A percentile compares a stretch with the other conserved stretches of the same genome.
Evolutionary conservation across 1,140 invertebrate genomes (phyloP).

Genomic region (Aphelenchoides fujianensis): DNA sequence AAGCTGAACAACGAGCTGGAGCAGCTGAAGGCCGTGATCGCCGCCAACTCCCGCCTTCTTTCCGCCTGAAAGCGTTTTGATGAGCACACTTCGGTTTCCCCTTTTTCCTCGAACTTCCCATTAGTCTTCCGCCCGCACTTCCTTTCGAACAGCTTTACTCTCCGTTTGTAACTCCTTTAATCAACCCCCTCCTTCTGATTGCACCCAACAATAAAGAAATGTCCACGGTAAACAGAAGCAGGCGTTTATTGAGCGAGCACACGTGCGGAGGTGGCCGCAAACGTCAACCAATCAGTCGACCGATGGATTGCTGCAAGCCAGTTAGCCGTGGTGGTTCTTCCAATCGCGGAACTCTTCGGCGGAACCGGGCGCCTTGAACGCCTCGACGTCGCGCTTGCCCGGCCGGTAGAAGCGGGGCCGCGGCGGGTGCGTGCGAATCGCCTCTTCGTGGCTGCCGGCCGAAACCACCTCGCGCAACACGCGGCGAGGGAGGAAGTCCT

Average conservation of each 20-base stretch:
- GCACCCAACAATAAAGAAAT: not conserved
- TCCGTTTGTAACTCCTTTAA: not conserved
- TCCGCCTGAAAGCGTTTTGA: not conserved
- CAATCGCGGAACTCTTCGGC: not conserved
- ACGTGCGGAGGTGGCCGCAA: too few relatives aligned
- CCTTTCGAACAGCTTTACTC: constrained; percentile 14
- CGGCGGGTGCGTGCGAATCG: not conserved
- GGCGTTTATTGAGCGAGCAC: not conserved
- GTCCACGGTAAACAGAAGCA: not conserved
- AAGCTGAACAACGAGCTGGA: constrained; percentile 51
- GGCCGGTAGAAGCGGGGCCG: not conserved
- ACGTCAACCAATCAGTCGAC: too few relatives aligned
- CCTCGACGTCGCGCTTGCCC: not conserved
- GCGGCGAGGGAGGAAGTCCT: too few relatives aligned
- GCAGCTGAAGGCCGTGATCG: constrained; percentile 54
- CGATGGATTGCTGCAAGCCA: not conserved
- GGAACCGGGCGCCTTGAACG: not conserved
- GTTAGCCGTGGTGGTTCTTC: not conserved
- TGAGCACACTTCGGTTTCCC: not conserved
- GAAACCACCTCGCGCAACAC: too few relatives aligned
- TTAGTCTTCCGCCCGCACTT: too few relatives aligned
- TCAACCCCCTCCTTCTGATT: not conserved
- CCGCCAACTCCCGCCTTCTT: constrained; percentile 33
- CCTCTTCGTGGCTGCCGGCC: not conserved
- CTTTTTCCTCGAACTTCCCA: too few relatives aligned